Evolutionary conservation across 2,888 invertebrate genomes (phyloP).

Genomic region (Spilarctia lutea): DNA sequence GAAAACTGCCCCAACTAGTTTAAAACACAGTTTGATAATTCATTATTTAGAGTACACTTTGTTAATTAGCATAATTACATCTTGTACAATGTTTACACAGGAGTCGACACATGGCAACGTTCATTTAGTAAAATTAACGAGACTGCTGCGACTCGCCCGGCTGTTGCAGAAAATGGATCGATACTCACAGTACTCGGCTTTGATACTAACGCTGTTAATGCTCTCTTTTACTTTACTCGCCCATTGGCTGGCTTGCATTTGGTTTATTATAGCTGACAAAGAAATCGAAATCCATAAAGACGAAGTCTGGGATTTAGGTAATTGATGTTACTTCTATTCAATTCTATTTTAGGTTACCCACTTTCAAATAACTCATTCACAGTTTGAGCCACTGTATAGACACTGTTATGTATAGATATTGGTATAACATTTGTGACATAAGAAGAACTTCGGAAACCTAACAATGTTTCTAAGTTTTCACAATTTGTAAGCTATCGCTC

Average conservation of each 20-base stretch:
- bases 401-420: background rate
- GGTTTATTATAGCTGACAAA: slow-evolving; percentile 98
- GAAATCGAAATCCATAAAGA: slow-evolving; percentile 92
- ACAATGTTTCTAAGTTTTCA: background rate
- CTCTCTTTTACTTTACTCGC: slow-evolving; percentile 97
- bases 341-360: slow-evolving; percentile 15
- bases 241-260: slow-evolving; percentile 98
- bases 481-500: background rate
- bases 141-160: slow-evolving; percentile 94
- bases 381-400: background rate
- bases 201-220: slow-evolving; percentile 97
- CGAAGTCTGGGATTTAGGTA: slow-evolving; percentile 94
- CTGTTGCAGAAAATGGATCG: slow-evolving; percentile 98
- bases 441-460: background rate
- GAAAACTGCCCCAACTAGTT: slow-evolving; percentile 34
- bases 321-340: slow-evolving; percentile 14
- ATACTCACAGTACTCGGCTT: slow-evolving; percentile 98
- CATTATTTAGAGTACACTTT: slow-evolving; percentile 17
- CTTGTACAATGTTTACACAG: slow-evolving; percentile 68
- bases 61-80: slow-evolving; percentile 36
- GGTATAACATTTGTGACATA: background rate
- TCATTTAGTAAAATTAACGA: slow-evolving; percentile 96
- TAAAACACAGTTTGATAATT: slow-evolving; percentile 24
- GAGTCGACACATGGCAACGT: slow-evolving; percentile 92
- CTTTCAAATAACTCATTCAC: background rate